Evolutionary conservation across 2,797 vertebrate genomes (phyloP).

Genomic region (Pterois miles): DNA sequence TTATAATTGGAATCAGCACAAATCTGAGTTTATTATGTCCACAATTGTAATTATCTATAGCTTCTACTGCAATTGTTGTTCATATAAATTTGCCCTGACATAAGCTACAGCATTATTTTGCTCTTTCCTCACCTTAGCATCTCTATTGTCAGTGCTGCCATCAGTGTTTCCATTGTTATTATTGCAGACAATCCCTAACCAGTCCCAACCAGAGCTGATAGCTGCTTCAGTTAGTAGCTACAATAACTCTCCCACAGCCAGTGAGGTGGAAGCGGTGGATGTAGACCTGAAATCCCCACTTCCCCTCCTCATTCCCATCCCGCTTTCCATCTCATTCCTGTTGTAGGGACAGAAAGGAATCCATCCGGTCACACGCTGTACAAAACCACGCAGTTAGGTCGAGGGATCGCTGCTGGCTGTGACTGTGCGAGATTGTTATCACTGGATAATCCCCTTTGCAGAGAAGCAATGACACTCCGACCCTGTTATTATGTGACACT

Average conservation of each 20-base stretch:
- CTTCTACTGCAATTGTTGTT: too few species aligned
- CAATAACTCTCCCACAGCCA: constrained; percentile 78
- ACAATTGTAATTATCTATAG: too few species aligned
- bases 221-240: constrained; percentile 52
- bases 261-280: constrained; percentile 62
- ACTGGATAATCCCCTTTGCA: constrained; percentile 68
- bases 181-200: constrained; percentile 25
- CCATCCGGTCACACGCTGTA: constrained; percentile 82
- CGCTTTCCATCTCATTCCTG: constrained; percentile 58
- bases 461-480: constrained; percentile 50
- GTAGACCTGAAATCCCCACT: constrained; percentile 65
- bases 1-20: background rate
- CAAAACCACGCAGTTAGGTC: constrained; percentile 60
- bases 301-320: constrained; percentile 72
- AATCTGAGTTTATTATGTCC: background rate
- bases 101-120: background rate
- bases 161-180: constrained; percentile 23
- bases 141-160: background rate
- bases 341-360: constrained; percentile 66
- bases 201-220: constrained; percentile 36
- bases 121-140: background rate
- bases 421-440: constrained; percentile 67
- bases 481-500: constrained; percentile 27
- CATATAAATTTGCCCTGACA: too few species aligned
- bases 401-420: constrained; percentile 54